Evolutionary conservation across 1,140 invertebrate genomes (phyloP).

Genomic region (Bombyx mandarina): DNA sequence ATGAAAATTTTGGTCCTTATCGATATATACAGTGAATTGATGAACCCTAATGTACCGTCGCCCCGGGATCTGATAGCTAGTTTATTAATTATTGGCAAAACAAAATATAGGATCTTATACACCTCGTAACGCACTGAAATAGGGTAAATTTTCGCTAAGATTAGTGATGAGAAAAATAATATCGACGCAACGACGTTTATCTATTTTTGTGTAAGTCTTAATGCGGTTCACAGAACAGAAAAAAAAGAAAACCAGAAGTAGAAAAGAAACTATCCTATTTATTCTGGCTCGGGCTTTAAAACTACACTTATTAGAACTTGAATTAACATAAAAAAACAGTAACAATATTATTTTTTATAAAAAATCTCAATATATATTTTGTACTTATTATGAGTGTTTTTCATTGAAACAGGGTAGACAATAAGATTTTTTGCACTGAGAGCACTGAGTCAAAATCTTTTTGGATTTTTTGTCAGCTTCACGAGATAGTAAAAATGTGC

Average conservation of each 20-base stretch:
- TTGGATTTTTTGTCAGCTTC: conserved; percentile 12
- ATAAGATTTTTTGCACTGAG: conserved; percentile 13
- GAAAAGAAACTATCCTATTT: conserved; percentile 2
- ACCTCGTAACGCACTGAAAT: too few relatives aligned
- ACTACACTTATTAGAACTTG: not conserved
- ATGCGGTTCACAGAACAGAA: not conserved
- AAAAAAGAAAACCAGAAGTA: conserved; percentile 1
- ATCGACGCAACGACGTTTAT: too few relatives aligned
- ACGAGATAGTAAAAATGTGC: conserved; percentile 12
- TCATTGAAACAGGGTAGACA: conserved; percentile 9
- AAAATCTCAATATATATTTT: conserved; percentile 1
- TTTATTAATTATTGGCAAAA: too few relatives aligned
- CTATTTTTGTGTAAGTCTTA: too few relatives aligned
- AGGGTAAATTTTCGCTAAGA: too few relatives aligned
- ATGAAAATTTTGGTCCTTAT: too few relatives aligned
- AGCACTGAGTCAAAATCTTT: conserved; percentile 12
- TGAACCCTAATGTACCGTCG: too few relatives aligned
- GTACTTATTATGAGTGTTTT: conserved; percentile 2
- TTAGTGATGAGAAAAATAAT: too few relatives aligned
- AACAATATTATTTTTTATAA: not conserved
- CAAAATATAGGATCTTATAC: too few relatives aligned
- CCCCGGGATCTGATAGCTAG: too few relatives aligned
- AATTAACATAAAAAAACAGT: not conserved
- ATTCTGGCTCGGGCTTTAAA: not conserved
- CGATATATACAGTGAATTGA: too few relatives aligned